Conservation (phyloP, 2,797 vertebrate genomes). For the Gymnoscopelus braueri region DNA sequence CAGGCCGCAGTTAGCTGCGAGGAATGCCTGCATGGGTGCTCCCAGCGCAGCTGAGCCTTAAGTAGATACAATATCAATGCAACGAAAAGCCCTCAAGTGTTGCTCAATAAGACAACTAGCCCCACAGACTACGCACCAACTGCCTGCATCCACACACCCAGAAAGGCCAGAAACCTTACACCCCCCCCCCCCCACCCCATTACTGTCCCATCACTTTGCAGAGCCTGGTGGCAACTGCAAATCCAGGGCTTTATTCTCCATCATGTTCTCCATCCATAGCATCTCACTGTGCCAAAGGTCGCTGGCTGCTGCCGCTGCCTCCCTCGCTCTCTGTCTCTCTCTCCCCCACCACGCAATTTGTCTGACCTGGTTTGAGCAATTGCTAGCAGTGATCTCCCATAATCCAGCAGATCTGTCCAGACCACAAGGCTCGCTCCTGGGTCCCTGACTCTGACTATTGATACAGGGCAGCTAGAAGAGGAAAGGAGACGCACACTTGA, state of each 20-base stretch:
- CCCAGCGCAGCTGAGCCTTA: slow-evolving; percentile 6
- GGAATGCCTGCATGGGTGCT: background rate
- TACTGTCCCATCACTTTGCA: slow-evolving; percentile 29
- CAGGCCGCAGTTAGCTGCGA: background rate
- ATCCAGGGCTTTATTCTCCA: slow-evolving; percentile 69
- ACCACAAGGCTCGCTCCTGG: slow-evolving; percentile 29
- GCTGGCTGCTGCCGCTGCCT: slow-evolving; percentile 38
- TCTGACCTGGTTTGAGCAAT: slow-evolving; percentile 59
- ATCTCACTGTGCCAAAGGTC: slow-evolving; percentile 76
- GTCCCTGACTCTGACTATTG: slow-evolving; percentile 38
- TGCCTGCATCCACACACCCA: slow-evolving; percentile 4
- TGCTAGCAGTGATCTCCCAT: slow-evolving; percentile 41
- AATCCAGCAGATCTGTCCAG: slow-evolving; percentile 66
- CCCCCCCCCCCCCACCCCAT: slow-evolving; percentile 16
- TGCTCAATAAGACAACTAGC: slow-evolving; percentile 5
- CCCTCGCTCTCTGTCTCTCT: slow-evolving; percentile 14
- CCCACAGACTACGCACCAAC: slow-evolving; percentile 19
- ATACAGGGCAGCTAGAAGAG: slow-evolving; percentile 37
- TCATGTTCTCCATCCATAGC: slow-evolving; percentile 55
- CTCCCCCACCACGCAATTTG: slow-evolving; percentile 49
- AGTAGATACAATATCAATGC: slow-evolving; percentile 3
- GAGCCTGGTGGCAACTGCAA: slow-evolving; percentile 70
- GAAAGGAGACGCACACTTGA: slow-evolving; percentile 14
- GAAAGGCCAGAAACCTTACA: background rate
- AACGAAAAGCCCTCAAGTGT: slow-evolving; percentile 24